Conservation (phyloP, 2,113 vertebrate genomes). For the Guaruba guarouba region DNA sequence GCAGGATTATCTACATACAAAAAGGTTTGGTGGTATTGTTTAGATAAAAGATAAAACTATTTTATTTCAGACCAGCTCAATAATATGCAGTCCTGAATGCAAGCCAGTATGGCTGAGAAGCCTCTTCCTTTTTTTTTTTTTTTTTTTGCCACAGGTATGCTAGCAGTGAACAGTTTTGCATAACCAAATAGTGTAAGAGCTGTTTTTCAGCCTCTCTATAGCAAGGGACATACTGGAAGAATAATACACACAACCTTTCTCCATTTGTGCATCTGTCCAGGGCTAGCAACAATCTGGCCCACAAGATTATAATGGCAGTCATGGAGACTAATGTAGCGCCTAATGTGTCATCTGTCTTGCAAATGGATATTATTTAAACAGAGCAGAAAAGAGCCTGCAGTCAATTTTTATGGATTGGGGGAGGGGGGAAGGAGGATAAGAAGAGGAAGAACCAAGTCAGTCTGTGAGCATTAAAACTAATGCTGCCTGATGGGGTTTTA, state of each 20-base stretch:
- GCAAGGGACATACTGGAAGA: neutral
- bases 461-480: slow-evolving; percentile 34
- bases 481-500: slow-evolving; percentile 1
- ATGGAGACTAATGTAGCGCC: neutral
- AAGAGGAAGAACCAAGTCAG: neutral
- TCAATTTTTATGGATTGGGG: neutral
- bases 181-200: neutral
- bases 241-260: neutral
- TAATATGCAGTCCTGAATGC: neutral
- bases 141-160: neutral
- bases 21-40: neutral
- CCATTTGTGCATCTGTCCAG: neutral
- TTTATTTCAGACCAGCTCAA: neutral
- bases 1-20: neutral
- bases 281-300: neutral
- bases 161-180: neutral
- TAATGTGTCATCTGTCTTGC: slow-evolving; percentile 20
- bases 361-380: slow-evolving; percentile 24
- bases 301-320: neutral
- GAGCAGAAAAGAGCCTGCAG: slow-evolving; percentile 9
- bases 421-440: neutral
- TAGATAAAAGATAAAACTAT: neutral
- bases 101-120: neutral
- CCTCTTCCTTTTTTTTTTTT: neutral
- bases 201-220: neutral